These are phyloP conservation scores for Eurypyga helias DNA, from an alignment of 2,113 vertebrate genomes.

Conservation along the genomic window DNA sequence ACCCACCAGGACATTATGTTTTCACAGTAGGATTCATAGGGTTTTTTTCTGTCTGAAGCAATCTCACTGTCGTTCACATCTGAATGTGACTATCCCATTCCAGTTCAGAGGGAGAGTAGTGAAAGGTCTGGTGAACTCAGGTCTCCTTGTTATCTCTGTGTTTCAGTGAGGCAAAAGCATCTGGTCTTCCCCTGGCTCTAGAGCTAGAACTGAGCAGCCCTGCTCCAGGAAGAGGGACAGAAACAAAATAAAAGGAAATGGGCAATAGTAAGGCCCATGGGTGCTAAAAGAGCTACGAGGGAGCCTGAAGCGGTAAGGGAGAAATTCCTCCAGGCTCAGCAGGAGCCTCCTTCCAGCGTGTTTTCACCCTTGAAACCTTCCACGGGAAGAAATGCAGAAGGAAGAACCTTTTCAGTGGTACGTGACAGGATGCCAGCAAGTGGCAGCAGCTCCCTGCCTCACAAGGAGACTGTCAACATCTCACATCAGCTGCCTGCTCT, in stretches of 20 bases:
- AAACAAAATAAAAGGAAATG: neutral
- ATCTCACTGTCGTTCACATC: neutral
- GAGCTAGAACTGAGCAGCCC: neutral
- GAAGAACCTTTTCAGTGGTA: neutral
- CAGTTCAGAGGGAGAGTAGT: neutral
- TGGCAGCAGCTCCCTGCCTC: slow-evolving; percentile 52
- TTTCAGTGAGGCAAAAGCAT: neutral
- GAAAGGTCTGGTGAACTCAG: neutral
- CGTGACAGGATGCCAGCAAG: slow-evolving; percentile 40
- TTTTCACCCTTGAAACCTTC: neutral
- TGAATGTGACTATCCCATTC: neutral
- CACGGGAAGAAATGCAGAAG: neutral
- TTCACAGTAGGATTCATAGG: neutral
- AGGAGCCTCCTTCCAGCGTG: neutral
- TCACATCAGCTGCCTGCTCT: neutral
- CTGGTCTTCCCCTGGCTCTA: neutral
- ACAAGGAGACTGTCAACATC: neutral
- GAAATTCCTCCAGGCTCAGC: neutral
- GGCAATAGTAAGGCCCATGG: neutral
- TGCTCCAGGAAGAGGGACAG: neutral
- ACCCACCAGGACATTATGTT: neutral
- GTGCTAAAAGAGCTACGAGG: neutral
- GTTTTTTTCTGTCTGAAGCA: neutral
- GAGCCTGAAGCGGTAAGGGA: neutral
- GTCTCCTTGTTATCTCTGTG: neutral